Conservation (phyloP, 2,113 vertebrate species). For the Neotragus moschatus region DNA sequence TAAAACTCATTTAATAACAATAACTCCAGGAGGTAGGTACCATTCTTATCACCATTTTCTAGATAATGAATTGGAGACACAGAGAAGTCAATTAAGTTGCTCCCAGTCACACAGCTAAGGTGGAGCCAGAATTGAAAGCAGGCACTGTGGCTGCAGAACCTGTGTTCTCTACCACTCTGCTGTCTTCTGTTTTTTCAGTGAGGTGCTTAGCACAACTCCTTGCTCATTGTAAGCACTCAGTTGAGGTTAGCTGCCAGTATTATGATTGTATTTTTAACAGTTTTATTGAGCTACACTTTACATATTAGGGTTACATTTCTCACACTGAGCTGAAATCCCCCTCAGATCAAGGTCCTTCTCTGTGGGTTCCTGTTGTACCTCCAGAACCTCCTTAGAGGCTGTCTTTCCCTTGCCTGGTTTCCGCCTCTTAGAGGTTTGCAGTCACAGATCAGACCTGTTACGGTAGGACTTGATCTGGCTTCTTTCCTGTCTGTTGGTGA, state of each 20-base stretch:
- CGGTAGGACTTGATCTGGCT: neutral
- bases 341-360: neutral
- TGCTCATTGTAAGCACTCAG: neutral
- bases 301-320: neutral
- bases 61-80: neutral
- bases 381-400: neutral
- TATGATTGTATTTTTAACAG: neutral
- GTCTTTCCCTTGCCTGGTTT: neutral
- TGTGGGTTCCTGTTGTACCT: neutral
- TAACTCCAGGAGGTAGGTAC: neutral
- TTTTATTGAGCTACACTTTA: neutral
- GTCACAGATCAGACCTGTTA: neutral
- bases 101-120: neutral
- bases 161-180: neutral
- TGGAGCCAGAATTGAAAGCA: neutral
- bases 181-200: neutral
- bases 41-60: neutral
- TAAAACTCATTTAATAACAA: slow-evolving; percentile 7
- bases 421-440: neutral
- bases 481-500: slow-evolving; percentile 28
- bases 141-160: neutral
- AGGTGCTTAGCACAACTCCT: neutral
- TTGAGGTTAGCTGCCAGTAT: neutral
- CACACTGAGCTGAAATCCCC: neutral
- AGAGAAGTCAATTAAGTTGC: neutral